Conservation (phyloP, 2,113 vertebrate species). For the Scomber scombrus region DNA sequence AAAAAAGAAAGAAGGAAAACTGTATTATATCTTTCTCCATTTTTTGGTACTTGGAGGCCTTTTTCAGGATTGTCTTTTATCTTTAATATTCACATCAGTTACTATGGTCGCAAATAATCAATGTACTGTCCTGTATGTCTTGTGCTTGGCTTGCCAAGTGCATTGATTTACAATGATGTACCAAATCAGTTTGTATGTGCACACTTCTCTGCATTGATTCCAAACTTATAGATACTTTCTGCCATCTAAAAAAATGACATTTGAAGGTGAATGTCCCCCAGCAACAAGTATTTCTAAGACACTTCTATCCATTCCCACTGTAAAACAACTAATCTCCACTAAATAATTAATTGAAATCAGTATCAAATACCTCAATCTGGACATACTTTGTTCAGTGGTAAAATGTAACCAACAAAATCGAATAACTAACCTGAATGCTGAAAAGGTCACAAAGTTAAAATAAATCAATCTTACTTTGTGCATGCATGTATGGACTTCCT, state of each 20-base stretch:
- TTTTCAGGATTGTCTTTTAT: no score
- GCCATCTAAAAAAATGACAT: no score
- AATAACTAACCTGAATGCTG: neutral
- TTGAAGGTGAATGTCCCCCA: no score
- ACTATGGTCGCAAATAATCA: neutral
- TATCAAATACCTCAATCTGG: neutral
- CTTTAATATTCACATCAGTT: no score
- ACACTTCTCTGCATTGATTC: constrained; percentile 12
- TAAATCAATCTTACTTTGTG: neutral
- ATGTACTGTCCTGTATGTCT: neutral
- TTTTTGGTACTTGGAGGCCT: no score
- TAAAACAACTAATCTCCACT: no score
- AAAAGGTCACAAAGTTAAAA: neutral
- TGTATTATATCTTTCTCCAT: no score
- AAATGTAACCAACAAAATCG: neutral
- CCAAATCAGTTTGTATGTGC: constrained; percentile 15
- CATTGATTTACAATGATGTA: neutral
- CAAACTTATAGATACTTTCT: neutral
- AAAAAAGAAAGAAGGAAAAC: no score
- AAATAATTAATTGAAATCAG: no score
- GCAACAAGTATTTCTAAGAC: no score
- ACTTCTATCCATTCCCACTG: no score
- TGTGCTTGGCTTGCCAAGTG: neutral
- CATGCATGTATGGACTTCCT: constrained; percentile 20
- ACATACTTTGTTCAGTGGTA: neutral